These are phyloP conservation scores for Columba janthina DNA, from an alignment of 2,113 vertebrate species.

Conservation along the genomic window DNA sequence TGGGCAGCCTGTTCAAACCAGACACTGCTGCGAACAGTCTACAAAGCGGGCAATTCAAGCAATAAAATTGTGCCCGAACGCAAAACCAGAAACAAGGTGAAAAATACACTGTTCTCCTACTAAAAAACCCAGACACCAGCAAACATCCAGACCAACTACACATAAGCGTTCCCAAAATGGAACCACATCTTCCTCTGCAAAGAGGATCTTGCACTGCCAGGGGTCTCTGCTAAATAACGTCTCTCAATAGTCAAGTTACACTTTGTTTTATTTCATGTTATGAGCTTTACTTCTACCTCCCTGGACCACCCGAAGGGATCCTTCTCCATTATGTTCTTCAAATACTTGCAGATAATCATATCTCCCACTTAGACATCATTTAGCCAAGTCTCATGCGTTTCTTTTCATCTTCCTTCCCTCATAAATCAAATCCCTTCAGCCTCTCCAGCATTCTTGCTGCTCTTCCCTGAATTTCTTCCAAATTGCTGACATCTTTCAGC, in stretches of 20 bases:
- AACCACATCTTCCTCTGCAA: background rate
- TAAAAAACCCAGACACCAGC: background rate
- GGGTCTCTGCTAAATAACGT: background rate
- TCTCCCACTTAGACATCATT: slow-evolving; percentile 44
- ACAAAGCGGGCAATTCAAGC: background rate
- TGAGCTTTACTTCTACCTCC: slow-evolving; percentile 9
- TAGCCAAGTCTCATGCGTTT: slow-evolving; percentile 42
- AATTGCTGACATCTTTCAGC: slow-evolving; percentile 47
- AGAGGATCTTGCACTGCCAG: background rate
- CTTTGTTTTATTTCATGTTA: background rate
- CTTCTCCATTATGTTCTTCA: slow-evolving; percentile 12
- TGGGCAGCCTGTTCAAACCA: background rate
- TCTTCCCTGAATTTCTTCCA: slow-evolving; percentile 56
- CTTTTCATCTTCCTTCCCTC: slow-evolving; percentile 58
- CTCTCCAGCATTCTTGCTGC: slow-evolving; percentile 35
- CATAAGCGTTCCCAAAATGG: background rate
- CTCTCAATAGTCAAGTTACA: background rate
- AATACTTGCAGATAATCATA: slow-evolving; percentile 42
- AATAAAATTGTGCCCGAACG: background rate
- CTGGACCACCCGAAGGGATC: slow-evolving; percentile 39
- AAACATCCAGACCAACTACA: background rate
- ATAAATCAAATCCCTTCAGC: slow-evolving; percentile 47
- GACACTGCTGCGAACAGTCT: background rate
- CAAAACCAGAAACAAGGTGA: background rate
- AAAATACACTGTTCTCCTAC: background rate